Base-by-base conservation (phyloP, 2,888 invertebrate genomes). In the Cybosia mesomella region DNA sequence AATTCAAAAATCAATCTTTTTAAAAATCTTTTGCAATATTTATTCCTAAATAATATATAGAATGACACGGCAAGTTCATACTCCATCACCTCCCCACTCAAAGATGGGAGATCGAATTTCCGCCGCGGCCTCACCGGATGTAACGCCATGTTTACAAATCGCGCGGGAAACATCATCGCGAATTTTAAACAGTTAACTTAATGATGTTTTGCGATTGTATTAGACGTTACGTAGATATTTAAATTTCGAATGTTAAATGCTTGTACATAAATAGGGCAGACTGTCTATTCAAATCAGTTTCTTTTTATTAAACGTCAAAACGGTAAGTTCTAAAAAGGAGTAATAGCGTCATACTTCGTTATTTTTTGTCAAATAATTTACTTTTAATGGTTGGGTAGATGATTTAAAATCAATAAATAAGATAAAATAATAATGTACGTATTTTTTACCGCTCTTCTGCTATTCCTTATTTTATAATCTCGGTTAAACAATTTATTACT, bases 111-210 rank as follows among this genome's bases (percentile, higher is more conserved):
- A 86, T 88, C 90, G 91, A 93, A 94, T 94, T 94, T 94, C 94
- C 94, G 94, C 82, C 91, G 90, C 90, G 91, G 92, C 92, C 92
- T 91, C 90, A 85, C 91, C 93, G 94, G 94, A 94, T 86, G 84
- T 84, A 78, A 78, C 88, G 92, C 89, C 93, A 94, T 94, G 94
- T 94, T 94, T 94, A 93, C 93, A 93, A 94, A 94, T 93, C 92
- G 93, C 90, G 92, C 87, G 90, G 87, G 88, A 90, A 91, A 89
- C 90, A 86, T 89, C 92, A 90, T 84, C 80, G 88, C 84, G 93
- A 93, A 94, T 93, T 92, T 92, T 92, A 93, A 94, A 85, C 87
- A 92, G 91, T 76, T 79, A 77, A 75, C 76, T 77, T 83, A 87
- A 87, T 88, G 89, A 86, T 80, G 70, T 77, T 80, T 71, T 76